These are phyloP conservation scores for Protonemura montana DNA, from an alignment of 2,888 invertebrate genomes.

Conservation along the genomic window DNA sequence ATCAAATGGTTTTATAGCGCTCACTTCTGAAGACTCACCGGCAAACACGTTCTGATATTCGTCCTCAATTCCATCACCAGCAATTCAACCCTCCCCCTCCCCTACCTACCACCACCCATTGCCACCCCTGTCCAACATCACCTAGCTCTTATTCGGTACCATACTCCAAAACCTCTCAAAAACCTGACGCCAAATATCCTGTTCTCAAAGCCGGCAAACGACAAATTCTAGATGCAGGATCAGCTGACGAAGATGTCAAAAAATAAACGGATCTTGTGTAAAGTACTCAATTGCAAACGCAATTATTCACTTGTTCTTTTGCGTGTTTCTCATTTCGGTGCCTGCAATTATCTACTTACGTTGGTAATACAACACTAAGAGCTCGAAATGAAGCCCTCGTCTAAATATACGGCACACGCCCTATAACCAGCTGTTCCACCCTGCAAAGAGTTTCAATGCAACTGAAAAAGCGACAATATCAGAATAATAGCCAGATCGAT, in stretches of 20 bases:
- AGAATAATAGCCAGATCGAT: not conserved
- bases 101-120: not conserved
- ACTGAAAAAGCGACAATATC: not conserved
- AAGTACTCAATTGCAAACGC: no score
- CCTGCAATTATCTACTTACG: not conserved
- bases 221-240: not conserved
- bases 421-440: no score
- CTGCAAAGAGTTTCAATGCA: not conserved
- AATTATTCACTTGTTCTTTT: no score
- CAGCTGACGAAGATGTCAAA: no score
- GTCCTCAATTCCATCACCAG: not conserved
- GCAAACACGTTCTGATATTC: not conserved
- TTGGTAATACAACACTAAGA: not conserved
- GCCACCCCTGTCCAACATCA: not conserved
- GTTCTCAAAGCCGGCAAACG: not conserved
- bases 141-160: no score
- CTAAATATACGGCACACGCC: not conserved
- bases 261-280: no score
- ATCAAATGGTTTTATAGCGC: constrained; percentile 15
- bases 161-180: not conserved
- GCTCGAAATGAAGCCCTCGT: not conserved
- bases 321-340: no score
- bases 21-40: not conserved
- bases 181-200: not conserved
- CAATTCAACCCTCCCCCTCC: not conserved